These are phyloP conservation scores for Tryphoninae sp. DNA, from an alignment of 2,888 invertebrate species.

Conservation along the genomic window DNA sequence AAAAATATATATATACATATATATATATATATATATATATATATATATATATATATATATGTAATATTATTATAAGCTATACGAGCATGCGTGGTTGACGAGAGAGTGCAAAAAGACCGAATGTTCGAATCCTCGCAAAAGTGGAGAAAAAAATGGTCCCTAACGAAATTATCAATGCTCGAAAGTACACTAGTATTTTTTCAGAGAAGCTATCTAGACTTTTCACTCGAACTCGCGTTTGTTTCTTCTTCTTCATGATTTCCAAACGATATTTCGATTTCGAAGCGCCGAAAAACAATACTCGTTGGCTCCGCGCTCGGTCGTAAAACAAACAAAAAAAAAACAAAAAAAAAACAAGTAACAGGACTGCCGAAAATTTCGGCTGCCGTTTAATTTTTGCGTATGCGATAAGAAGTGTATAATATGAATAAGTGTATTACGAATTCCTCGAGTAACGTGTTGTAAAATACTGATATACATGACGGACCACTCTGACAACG, in stretches of 20 bases:
- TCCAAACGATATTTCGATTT: conserved; percentile 1
- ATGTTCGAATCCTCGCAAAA: conserved; percentile 43
- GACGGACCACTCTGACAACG: conserved; percentile 52
- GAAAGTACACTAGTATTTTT: conserved; percentile 67
- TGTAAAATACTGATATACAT: conserved; percentile 50
- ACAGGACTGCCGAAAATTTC: conserved; percentile 12
- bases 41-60: conserved; percentile 56
- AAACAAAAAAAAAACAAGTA: not conserved
- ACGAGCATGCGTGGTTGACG: not conserved
- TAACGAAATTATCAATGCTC: conserved; percentile 60
- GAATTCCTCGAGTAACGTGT: conserved; percentile 49
- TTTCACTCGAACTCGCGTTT: conserved; percentile 6
- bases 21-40: conserved; percentile 51
- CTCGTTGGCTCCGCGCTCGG: conserved; percentile 11
- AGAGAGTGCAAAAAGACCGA: conserved; percentile 22
- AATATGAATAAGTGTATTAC: conserved; percentile 58
- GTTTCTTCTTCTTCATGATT: conserved; percentile 10
- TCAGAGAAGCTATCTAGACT: conserved; percentile 31
- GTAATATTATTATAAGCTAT: not conserved
- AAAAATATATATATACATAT: conserved; percentile 43
- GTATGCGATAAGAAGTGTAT: conserved; percentile 49
- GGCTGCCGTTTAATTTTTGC: conserved; percentile 29
- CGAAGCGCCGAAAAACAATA: conserved; percentile 1
- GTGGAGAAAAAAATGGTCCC: conserved; percentile 38
- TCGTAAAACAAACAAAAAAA: not conserved